Conservation (phyloP, 2,113 vertebrate species). For the Dipodomys stephensi region DNA sequence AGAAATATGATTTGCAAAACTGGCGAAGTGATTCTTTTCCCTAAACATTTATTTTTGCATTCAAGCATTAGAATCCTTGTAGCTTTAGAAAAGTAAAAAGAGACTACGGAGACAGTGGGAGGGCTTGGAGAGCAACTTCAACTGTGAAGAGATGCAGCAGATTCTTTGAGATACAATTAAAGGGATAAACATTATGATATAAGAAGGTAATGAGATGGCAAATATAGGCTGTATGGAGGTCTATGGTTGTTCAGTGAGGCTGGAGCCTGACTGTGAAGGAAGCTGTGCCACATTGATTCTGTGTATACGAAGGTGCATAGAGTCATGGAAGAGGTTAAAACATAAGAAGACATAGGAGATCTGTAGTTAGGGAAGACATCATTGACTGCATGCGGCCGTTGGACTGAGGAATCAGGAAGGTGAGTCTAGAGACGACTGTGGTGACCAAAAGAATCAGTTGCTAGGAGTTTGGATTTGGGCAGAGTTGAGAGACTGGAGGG, state of each 20-base stretch:
- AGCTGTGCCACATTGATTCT: no score
- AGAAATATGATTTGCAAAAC: background rate
- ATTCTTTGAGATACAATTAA: background rate
- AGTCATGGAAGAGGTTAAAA: no score
- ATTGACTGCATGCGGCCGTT: background rate
- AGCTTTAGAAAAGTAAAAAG: background rate
- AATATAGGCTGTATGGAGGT: no score
- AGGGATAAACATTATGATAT: fast-evolving
- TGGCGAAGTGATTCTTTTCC: background rate
- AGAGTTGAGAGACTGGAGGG: background rate
- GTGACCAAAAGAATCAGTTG: background rate
- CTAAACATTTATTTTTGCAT: background rate
- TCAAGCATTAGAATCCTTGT: background rate
- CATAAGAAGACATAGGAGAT: background rate
- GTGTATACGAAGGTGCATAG: no score
- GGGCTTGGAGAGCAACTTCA: background rate
- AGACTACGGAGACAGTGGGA: background rate
- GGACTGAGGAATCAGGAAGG: background rate
- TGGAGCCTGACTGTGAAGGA: background rate
- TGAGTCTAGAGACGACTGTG: background rate
- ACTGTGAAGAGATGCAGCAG: background rate
- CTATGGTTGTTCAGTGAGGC: background rate
- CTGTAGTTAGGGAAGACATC: background rate
- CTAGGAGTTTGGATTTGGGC: background rate
- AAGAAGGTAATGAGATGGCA: background rate